These are phyloP conservation scores for Amphiprion percula DNA, from an alignment of 2,113 vertebrate species.

Conservation along the genomic window DNA sequence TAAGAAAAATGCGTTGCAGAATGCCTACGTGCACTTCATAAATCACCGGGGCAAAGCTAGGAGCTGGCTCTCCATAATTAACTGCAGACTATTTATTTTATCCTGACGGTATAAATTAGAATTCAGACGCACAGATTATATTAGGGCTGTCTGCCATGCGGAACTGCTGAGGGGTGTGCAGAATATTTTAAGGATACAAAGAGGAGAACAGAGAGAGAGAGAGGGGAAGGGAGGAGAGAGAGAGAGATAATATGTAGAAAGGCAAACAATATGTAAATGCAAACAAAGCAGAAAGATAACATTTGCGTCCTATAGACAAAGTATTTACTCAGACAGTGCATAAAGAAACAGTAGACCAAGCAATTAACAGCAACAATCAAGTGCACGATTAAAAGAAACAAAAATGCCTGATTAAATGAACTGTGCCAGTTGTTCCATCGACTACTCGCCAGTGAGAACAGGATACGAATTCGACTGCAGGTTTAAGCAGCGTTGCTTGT, in stretches of 20 bases:
- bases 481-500: slow-evolving; percentile 21
- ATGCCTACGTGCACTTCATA: slow-evolving; percentile 93
- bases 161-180: slow-evolving; percentile 90
- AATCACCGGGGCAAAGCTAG: slow-evolving; percentile 94
- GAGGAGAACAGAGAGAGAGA: slow-evolving; percentile 69
- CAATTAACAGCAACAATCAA: slow-evolving; percentile 69
- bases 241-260: slow-evolving; percentile 66
- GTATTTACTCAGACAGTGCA: slow-evolving; percentile 63
- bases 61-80: slow-evolving; percentile 95
- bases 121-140: slow-evolving; percentile 98
- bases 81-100: slow-evolving; percentile 99
- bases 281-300: slow-evolving; percentile 75
- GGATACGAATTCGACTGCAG: slow-evolving; percentile 38
- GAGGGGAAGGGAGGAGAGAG: slow-evolving; percentile 32
- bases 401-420: slow-evolving; percentile 63
- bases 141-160: slow-evolving; percentile 94
- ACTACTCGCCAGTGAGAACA: slow-evolving; percentile 26
- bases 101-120: slow-evolving; percentile 98
- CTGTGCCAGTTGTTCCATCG: slow-evolving; percentile 35
- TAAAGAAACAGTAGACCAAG: slow-evolving; percentile 61
- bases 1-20: slow-evolving; percentile 98
- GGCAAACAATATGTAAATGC: slow-evolving; percentile 78
- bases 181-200: slow-evolving; percentile 94
- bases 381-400: slow-evolving; percentile 64
- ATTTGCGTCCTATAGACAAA: slow-evolving; percentile 62